Evolutionary conservation across 2,113 vertebrate genomes (phyloP).

Genomic region (Dendrocopos noguchii): DNA sequence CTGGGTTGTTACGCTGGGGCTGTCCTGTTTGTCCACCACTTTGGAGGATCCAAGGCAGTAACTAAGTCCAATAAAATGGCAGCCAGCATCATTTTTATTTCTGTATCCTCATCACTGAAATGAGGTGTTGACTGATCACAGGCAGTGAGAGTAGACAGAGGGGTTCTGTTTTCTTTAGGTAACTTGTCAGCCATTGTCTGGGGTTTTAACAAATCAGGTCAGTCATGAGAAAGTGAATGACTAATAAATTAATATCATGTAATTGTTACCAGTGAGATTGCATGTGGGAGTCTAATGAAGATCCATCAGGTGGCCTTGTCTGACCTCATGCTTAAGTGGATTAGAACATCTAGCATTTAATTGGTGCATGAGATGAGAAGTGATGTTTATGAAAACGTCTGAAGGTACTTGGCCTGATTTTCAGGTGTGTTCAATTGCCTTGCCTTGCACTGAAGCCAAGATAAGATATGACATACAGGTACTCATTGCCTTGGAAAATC

Average conservation of each 20-base stretch:
- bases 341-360: neutral
- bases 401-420: conserved; percentile 4
- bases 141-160: neutral
- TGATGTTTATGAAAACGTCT: neutral
- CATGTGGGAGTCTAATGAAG: conserved; percentile 6
- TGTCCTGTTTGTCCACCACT: neutral
- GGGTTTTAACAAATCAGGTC: neutral
- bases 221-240: neutral
- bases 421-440: neutral
- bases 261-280: conserved; percentile 7
- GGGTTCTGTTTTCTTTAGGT: neutral
- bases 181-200: neutral
- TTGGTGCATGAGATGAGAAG: neutral
- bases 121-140: neutral
- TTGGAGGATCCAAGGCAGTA: neutral
- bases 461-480: neutral
- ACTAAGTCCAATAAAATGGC: neutral
- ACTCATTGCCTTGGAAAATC: conserved; percentile 58
- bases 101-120: neutral
- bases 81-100: neutral
- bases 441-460: neutral
- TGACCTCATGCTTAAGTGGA: neutral
- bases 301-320: neutral
- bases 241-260: neutral
- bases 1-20: neutral